Conservation (phyloP, 2,797 vertebrate genomes). For the Sebastes taczanowskii region DNA sequence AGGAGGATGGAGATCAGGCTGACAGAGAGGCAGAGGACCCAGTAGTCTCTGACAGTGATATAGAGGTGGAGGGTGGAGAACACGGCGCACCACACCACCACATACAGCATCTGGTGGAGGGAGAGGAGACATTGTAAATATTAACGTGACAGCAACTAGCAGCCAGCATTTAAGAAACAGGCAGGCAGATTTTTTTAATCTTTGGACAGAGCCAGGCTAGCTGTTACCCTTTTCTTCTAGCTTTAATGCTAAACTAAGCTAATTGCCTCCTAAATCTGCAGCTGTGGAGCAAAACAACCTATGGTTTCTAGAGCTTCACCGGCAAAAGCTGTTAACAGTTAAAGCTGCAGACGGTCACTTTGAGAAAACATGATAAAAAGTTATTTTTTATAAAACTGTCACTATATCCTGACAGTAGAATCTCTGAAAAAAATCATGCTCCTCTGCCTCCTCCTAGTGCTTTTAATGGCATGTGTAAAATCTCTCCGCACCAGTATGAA, state of each 20-base stretch:
- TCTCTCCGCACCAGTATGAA: accelerated
- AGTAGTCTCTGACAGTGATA: slow-evolving; percentile 69
- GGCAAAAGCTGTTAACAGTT: too few species aligned
- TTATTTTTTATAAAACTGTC: too few species aligned
- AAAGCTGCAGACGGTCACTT: accelerated
- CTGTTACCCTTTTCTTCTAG: neutral
- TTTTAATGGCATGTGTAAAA: too few species aligned
- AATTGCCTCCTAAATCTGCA: neutral
- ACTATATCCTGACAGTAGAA: too few species aligned
- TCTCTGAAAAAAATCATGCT: too few species aligned
- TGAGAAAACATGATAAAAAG: too few species aligned
- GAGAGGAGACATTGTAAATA: neutral
- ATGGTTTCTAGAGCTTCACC: neutral
- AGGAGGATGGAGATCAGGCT: slow-evolving; percentile 79
- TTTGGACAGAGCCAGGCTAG: neutral
- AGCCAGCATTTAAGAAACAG: neutral
- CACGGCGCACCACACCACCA: slow-evolving; percentile 81
- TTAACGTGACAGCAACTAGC: neutral
- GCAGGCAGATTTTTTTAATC: neutral
- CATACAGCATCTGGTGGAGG: slow-evolving; percentile 76
- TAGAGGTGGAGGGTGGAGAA: slow-evolving; percentile 82
- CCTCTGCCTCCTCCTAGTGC: too few species aligned
- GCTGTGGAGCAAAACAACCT: neutral
- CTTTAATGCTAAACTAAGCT: neutral
- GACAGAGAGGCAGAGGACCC: slow-evolving; percentile 81